Percentiles rank a stretch among this genome's conserved stretches.
phyloP scores from a whole-genome alignment of 2,888 invertebrate genomes.

The Craniophora ligustri region DNA sequence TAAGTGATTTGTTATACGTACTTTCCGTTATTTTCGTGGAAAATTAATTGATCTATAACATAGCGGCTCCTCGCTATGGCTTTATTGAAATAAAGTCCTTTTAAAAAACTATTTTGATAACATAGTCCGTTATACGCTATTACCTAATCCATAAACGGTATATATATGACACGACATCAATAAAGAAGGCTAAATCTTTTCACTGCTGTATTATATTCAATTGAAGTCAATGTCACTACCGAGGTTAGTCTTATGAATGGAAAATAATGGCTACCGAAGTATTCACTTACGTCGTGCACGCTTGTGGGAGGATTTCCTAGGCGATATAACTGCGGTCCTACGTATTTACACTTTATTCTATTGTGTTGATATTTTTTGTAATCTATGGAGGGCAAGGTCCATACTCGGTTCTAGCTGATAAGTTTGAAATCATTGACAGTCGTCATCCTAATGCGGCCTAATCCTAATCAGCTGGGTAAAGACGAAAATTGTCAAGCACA shows the following conservation, averaged over 20 bases:
- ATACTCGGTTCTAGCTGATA: no score
- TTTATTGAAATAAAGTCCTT: no score
- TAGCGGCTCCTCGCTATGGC: no score
- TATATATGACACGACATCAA: conserved; percentile 41
- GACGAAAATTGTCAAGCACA: no score
- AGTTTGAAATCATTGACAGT: no score
- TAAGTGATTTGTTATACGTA: not conserved
- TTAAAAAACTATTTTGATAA: no score
- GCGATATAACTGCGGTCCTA: conserved; percentile 2
- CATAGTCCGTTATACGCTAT: no score
- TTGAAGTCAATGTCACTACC: conserved; percentile 69
- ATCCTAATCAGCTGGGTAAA: no score
- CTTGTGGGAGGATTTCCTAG: conserved; percentile 19
- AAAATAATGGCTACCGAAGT: conserved; percentile 40
- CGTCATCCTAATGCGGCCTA: no score
- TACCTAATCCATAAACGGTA: conserved; percentile 58
- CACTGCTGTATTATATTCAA: conserved; percentile 59
- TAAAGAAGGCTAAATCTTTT: conserved; percentile 64
- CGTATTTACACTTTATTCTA: no score
- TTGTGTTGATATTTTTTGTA: not conserved
- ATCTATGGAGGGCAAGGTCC: not conserved
- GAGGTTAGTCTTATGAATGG: conserved; percentile 55
- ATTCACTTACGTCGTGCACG: conserved; percentile 2
- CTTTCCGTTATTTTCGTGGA: not conserved
- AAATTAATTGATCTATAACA: no score